Conservation (phyloP, 2,888 invertebrate species). For the Sphinx pinastri region DNA sequence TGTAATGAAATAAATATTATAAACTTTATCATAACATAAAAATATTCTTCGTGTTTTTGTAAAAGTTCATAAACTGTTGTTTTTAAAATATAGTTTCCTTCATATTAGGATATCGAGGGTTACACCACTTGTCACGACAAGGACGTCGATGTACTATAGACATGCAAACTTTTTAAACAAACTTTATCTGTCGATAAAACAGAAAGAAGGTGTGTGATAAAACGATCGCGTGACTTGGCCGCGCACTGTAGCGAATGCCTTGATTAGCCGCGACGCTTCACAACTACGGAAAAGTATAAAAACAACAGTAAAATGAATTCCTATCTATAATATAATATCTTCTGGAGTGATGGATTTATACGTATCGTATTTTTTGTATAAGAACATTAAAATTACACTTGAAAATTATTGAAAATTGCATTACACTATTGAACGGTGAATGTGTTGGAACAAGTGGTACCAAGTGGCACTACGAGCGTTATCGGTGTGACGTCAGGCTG, state of each 20-base stretch:
- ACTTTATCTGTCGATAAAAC: constrained; percentile 80
- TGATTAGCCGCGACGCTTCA: constrained; percentile 67
- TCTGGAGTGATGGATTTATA: constrained; percentile 10
- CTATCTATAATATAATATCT: constrained; percentile 34
- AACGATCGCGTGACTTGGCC: constrained; percentile 79
- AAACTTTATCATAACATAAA: not conserved
- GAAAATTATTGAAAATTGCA: constrained; percentile 39
- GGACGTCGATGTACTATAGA: constrained; percentile 72
- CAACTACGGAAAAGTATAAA: constrained; percentile 50
- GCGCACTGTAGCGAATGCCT: constrained; percentile 72
- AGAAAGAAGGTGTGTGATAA: constrained; percentile 80
- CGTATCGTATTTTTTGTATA: not conserved
- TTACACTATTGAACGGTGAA: constrained; percentile 47
- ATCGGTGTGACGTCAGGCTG: constrained; percentile 79
- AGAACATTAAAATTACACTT: not conserved
- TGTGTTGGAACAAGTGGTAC: constrained; percentile 64
- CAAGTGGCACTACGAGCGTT: constrained; percentile 76
- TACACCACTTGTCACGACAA: constrained; percentile 76
- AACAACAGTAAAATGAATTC: constrained; percentile 43
- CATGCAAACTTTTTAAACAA: constrained; percentile 81
- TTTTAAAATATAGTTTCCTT: constrained; percentile 50
- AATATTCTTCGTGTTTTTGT: not conserved
- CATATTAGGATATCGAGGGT: constrained; percentile 66
- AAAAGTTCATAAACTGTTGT: not conserved
- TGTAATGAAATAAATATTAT: too few relatives aligned